These are phyloP conservation scores for Saxidomus purpurata DNA, from an alignment of 1,140 invertebrate species.

Conservation along the genomic window DNA sequence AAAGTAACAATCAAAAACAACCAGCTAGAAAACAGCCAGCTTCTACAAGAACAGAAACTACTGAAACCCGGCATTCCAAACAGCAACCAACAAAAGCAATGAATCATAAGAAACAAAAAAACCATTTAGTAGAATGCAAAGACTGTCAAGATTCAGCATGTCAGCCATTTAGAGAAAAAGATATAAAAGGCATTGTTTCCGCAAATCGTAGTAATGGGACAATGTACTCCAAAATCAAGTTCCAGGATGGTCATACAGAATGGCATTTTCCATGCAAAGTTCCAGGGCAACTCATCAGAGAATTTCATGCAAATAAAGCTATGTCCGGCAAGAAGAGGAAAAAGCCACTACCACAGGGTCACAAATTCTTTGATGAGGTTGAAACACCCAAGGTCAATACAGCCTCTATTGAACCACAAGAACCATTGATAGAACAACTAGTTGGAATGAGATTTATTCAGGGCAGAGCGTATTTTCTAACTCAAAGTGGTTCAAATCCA, in stretches of 20 bases:
- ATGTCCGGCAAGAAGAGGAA: slow-evolving; percentile 51
- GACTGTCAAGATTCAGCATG: not conserved
- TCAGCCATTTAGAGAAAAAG: not conserved
- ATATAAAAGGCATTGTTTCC: not conserved
- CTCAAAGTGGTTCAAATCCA: not conserved
- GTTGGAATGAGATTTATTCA: not conserved
- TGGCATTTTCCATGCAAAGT: slow-evolving; percentile 40
- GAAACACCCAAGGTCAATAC: not conserved
- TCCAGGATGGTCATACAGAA: not conserved
- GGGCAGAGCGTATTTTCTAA: not conserved
- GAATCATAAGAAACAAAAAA: too few species aligned
- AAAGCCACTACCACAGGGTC: not conserved
- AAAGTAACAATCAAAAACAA: too few species aligned
- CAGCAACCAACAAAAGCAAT: too few species aligned
- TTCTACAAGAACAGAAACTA: too few species aligned
- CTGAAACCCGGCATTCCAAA: too few species aligned
- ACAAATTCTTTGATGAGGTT: slow-evolving; percentile 11
- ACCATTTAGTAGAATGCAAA: too few species aligned
- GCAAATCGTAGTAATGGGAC: not conserved
- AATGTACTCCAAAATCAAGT: not conserved
- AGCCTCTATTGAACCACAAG: not conserved
- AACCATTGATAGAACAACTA: too few species aligned
- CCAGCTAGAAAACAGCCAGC: too few species aligned
- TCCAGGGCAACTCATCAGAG: not conserved
- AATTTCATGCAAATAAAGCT: slow-evolving; percentile 25